Evolutionary conservation across 2,797 vertebrate species (phyloP), one percentile per base, ranked within the genome.

Genomic region (Decapterus maruadsi): DNA sequence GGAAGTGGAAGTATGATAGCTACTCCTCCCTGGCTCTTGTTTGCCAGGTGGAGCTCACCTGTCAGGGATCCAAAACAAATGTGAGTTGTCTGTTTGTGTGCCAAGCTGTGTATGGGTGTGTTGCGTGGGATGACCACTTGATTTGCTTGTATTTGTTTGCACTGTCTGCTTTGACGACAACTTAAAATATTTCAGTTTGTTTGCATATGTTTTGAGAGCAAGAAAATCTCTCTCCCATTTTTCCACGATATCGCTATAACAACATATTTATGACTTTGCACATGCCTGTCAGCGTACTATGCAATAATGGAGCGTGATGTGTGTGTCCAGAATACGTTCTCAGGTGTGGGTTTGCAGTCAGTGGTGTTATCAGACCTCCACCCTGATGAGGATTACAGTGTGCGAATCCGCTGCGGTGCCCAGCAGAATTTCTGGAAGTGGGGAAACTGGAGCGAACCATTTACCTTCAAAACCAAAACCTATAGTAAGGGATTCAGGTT

Each of bases 381-480:
- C 68, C 94, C 95, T 0, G 59, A 94, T 80, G 81, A 84, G 40
- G 62, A 82, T 4, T 94, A 95, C 82, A 77, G 20, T 0, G 80
- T 92, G 51, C 63, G 42, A 69, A 80, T 95, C 2, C 82, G 92
- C 74, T 96, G 95, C 11, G 92, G 91, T 57, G 85, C 91, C 11
- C 87, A 92, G 77, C 72, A 82, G 38, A 75, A 90, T 66, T 95
- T 95, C 87, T 95, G 94, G 94, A 93, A 91, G 56, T 96, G 95
- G 95, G 93, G 95, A 38, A 65, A 88, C 66, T 94, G 93, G 94
- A 95, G 94, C 57, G 1, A 79, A 42, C 2, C 51, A 7, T 46
- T 78, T 66, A 22, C 40, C 42, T 92, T 95, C 77, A 90, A 36
- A 89, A 95, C 95, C 34, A 75, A 58, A 8, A 85, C 77, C 26